Conservation (phyloP, 2,888 invertebrate species). For the Esperia sulphurella region DNA sequence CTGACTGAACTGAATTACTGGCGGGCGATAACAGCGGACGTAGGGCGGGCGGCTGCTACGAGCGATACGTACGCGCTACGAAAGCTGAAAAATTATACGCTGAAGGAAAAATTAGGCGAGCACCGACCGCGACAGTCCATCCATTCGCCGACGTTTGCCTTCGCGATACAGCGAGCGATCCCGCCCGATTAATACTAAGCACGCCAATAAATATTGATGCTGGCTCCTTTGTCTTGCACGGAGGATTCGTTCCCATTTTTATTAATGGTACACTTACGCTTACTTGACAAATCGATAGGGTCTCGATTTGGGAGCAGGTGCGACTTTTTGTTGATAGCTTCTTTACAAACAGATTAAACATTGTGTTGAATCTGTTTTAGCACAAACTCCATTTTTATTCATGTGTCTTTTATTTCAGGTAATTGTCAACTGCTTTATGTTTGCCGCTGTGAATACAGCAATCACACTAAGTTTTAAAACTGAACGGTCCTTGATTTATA, state of each 20-base stretch:
- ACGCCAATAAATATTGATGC: constrained; percentile 76
- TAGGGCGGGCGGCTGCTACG: constrained; percentile 58
- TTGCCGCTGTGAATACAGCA: too few species aligned
- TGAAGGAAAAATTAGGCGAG: constrained; percentile 62
- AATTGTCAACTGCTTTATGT: too few species aligned
- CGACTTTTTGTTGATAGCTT: constrained; percentile 8
- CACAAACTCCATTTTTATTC: not conserved
- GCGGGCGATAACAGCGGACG: constrained; percentile 37
- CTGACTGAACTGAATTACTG: constrained; percentile 39
- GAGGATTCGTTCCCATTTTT: constrained; percentile 64
- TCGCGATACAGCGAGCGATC: constrained; percentile 64
- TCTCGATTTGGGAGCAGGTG: constrained; percentile 11
- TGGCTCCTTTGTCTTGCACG: constrained; percentile 72
- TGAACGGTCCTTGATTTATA: constrained; percentile 1
- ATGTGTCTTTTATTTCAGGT: not conserved
- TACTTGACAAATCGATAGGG: constrained; percentile 56
- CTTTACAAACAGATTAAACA: not conserved
- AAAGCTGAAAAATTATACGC: constrained; percentile 48
- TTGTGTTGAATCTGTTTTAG: too few species aligned
- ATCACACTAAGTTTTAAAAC: not conserved
- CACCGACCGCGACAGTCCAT: constrained; percentile 67
- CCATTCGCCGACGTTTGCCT: constrained; percentile 47
- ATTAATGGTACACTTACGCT: constrained; percentile 70
- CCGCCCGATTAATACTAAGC: constrained; percentile 75
- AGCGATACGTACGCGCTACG: constrained; percentile 54